Percentiles rank a stretch among this genome's conserved stretches.
phyloP scores from a whole-genome alignment of 2,797 vertebrate genomes.

The Hybognathus amarus region DNA sequence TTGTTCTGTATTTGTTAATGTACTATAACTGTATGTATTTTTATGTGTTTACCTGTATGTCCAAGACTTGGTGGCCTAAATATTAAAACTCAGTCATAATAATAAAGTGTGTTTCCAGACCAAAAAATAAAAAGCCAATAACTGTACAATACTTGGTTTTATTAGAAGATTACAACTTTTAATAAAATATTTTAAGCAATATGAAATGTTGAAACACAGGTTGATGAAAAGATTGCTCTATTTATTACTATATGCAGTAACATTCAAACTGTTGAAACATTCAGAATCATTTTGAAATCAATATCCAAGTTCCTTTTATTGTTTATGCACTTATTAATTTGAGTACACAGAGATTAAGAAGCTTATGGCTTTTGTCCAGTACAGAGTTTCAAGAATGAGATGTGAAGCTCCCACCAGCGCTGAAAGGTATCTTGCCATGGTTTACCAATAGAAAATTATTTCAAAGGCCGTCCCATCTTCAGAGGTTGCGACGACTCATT shows the following conservation, averaged over 20 bases:
- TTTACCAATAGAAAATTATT: conserved; percentile 61
- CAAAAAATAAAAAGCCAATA: background rate
- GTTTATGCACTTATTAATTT: background rate
- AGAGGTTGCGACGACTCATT: conserved; percentile 65
- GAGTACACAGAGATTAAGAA: conserved; percentile 16
- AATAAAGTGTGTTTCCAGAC: background rate
- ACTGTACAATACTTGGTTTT: conserved; percentile 28
- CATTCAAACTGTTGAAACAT: conserved; percentile 31
- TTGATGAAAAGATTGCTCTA: background rate
- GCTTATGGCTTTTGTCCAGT: conserved; percentile 13
- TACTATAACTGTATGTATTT: no score
- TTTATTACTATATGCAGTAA: background rate
- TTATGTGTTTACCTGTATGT: no score
- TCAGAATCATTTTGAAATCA: conserved; percentile 22
- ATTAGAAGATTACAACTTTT: conserved; percentile 5
- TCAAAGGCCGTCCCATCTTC: conserved; percentile 72
- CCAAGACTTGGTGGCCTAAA: no score
- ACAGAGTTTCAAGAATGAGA: conserved; percentile 21
- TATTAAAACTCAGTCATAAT: background rate
- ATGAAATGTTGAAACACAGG: background rate
- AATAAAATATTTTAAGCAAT: background rate
- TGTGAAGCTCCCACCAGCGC: background rate
- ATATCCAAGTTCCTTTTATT: background rate
- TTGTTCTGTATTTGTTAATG: no score
- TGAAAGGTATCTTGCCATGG: background rate